Evolutionary conservation across 2,113 vertebrate species (phyloP).

Genomic region (Myotis davidii): DNA sequence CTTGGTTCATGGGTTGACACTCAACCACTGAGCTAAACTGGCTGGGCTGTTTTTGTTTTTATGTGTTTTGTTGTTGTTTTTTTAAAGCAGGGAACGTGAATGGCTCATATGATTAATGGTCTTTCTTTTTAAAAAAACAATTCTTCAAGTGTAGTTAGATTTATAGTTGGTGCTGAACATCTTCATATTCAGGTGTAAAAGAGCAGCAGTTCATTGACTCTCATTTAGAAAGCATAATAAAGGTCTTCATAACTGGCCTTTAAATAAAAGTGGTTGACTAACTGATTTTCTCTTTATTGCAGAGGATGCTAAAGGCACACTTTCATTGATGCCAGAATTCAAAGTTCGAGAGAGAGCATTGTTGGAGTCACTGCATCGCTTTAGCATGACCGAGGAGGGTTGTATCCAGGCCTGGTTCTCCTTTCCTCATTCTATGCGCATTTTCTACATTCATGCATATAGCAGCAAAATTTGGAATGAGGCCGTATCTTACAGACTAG

Average conservation of each 20-base stretch:
- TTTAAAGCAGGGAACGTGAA: not conserved
- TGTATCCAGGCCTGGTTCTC: constrained; percentile 92
- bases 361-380: constrained; percentile 93
- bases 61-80: not conserved
- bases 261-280: not conserved
- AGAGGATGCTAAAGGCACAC: constrained; percentile 94
- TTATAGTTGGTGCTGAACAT: not conserved
- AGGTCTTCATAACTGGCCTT: not conserved
- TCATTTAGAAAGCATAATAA: not conserved
- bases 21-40: too few species aligned
- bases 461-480: constrained; percentile 97
- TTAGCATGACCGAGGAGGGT: constrained; percentile 89
- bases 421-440: constrained; percentile 93
- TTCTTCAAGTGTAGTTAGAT: not conserved
- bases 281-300: constrained; percentile 69
- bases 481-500: constrained; percentile 89
- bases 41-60: too few species aligned
- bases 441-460: constrained; percentile 96
- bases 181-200: not conserved
- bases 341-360: constrained; percentile 93
- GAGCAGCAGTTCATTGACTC: not conserved
- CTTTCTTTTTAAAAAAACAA: not conserved
- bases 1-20: too few species aligned
- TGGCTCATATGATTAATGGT: not conserved
- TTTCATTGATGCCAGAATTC: constrained; percentile 91